phyloP scores from a whole-genome alignment of 2,797 vertebrate genomes.

The Petrocephalus schoutedeni region DNA sequence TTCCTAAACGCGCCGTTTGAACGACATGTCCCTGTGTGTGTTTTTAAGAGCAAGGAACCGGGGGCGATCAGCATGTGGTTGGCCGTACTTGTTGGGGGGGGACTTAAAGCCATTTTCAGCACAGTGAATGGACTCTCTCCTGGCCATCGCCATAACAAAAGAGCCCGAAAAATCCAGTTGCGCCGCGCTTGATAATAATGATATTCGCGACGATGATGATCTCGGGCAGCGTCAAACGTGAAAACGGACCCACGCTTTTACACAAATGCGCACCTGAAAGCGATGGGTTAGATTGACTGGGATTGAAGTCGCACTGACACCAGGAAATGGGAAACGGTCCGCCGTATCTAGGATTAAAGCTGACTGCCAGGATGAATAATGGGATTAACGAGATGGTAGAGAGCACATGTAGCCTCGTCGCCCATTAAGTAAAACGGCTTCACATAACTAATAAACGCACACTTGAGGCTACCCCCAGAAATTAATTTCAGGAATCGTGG shows the following conservation, averaged over 20 bases:
- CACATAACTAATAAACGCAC: conserved; percentile 8
- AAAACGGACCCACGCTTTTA: neutral
- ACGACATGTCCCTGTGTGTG: neutral
- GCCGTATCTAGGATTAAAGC: conserved; percentile 46
- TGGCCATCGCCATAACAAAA: conserved; percentile 29
- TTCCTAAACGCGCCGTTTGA: conserved; percentile 17
- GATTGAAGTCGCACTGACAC: conserved; percentile 34
- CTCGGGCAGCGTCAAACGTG: neutral
- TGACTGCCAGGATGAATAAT: conserved; percentile 47
- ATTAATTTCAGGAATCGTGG: conserved; percentile 5
- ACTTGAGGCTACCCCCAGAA: neutral
- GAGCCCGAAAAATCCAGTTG: conserved; percentile 1
- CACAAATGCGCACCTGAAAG: conserved; percentile 19
- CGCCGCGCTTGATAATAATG: conserved; percentile 15
- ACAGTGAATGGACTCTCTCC: conserved; percentile 22
- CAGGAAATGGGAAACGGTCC: conserved; percentile 36
- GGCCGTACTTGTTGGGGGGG: conserved; percentile 15
- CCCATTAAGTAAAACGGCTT: conserved; percentile 32
- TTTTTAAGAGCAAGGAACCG: conserved; percentile 12
- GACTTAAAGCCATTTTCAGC: conserved; percentile 25
- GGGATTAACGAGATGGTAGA: conserved; percentile 48
- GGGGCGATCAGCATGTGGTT: conserved; percentile 27
- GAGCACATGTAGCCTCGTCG: conserved; percentile 42
- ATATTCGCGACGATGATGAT: conserved; percentile 21
- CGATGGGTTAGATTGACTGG: conserved; percentile 27